phyloP scores from a whole-genome alignment of 1,140 invertebrate species.

The Dinothrombium tinctorium region DNA sequence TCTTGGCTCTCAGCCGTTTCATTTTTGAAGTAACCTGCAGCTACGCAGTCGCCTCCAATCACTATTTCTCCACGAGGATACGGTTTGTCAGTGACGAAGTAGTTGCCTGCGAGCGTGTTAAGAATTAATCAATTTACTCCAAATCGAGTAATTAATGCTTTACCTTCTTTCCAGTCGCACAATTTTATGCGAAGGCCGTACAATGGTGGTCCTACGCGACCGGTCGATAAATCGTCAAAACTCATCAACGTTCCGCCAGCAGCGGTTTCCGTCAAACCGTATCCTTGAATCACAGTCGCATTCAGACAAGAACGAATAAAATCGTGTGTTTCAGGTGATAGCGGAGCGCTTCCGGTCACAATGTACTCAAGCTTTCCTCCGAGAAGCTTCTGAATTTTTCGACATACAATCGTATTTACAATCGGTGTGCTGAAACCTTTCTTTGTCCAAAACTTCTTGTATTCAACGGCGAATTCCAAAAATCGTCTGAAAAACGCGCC shows the following conservation, averaged over 20 bases:
- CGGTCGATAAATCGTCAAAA: conserved; percentile 16
- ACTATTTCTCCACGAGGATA: conserved; percentile 30
- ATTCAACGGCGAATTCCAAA: conserved; percentile 74
- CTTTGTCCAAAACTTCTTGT: conserved; percentile 44
- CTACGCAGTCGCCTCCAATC: conserved; percentile 28
- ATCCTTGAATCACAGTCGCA: conserved; percentile 63
- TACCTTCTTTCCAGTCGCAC: conserved; percentile 21
- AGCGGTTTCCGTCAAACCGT: conserved; percentile 89
- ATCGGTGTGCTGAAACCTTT: conserved; percentile 16
- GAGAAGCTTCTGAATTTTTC: conserved; percentile 46
- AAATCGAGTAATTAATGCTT: conserved; percentile 19
- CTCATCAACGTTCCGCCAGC: conserved; percentile 17
- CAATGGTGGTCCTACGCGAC: conserved; percentile 28
- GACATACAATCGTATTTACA: conserved; percentile 31
- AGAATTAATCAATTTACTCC: conserved; percentile 23
- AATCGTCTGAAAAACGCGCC: conserved; percentile 46
- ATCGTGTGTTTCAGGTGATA: conserved; percentile 78
- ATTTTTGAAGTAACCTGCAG: conserved; percentile 30
- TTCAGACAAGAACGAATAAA: conserved; percentile 85
- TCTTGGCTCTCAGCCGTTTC: conserved; percentile 29
- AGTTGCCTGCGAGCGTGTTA: conserved; percentile 22
- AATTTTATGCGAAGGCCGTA: conserved; percentile 17
- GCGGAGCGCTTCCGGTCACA: conserved; percentile 81
- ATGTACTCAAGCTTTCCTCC: conserved; percentile 67
- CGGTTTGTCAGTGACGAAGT: conserved; percentile 25